These are phyloP conservation scores for Drosophila lacteicornis DNA, from an alignment of 1,140 invertebrate genomes.

Conservation along the genomic window DNA sequence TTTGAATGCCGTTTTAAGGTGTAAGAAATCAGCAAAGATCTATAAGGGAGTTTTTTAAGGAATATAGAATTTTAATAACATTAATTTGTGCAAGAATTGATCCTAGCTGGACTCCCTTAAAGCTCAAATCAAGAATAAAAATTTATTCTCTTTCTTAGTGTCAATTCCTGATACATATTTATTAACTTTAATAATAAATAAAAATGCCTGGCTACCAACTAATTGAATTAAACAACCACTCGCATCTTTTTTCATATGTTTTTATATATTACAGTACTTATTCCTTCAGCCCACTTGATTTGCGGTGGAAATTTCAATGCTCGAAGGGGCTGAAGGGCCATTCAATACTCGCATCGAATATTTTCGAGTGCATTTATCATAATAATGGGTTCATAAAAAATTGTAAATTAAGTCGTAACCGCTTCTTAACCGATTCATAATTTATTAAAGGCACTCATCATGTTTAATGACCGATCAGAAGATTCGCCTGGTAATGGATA, in stretches of 20 bases:
- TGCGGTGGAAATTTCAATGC: constrained; percentile 6
- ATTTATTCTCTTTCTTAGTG: too few species aligned
- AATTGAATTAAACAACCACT: constrained; percentile 12
- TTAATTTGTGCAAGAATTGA: too few species aligned
- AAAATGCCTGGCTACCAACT: neutral
- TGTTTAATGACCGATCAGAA: constrained; percentile 21
- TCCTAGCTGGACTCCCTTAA: too few species aligned
- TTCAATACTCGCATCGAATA: neutral
- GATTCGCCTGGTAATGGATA: constrained; percentile 1
- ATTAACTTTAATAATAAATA: too few species aligned
- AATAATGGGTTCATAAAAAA: constrained; percentile 14
- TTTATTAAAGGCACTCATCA: constrained; percentile 10
- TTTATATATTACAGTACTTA: neutral
- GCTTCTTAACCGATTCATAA: constrained; percentile 34
- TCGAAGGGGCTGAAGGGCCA: neutral
- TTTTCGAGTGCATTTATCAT: constrained; percentile 21
- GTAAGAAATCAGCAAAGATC: too few species aligned
- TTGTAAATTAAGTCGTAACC: constrained; percentile 31
- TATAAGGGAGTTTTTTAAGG: too few species aligned
- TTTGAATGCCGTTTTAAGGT: too few species aligned
- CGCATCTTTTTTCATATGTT: neutral
- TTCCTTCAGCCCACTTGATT: neutral
- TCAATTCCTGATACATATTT: too few species aligned
- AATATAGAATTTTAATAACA: too few species aligned
- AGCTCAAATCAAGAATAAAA: too few species aligned